A percentile compares a stretch with the other conserved stretches of the same genome.
These are phyloP conservation scores for Chaetops frenatus DNA, from an alignment of 2,113 vertebrate species.

Conservation along the genomic window DNA sequence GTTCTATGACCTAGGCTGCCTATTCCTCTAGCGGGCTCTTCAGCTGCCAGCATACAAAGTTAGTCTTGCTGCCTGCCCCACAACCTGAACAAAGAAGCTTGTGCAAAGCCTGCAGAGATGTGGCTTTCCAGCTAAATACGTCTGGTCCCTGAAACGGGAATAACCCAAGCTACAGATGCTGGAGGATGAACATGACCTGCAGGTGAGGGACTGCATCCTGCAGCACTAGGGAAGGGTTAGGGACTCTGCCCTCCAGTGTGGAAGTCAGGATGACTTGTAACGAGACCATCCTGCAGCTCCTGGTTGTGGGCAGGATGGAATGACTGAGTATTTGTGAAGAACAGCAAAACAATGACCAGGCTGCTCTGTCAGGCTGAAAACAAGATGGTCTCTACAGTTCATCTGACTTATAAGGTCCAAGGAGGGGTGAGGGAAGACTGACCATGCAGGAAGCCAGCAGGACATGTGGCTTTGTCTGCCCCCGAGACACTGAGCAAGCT, in stretches of 20 bases:
- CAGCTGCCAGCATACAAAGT: background rate
- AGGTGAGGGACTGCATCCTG: background rate
- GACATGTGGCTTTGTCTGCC: background rate
- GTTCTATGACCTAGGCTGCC: background rate
- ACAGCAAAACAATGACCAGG: background rate
- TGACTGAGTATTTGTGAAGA: background rate
- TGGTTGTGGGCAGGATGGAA: background rate
- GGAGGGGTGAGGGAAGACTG: background rate
- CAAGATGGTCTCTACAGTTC: rapidly evolving
- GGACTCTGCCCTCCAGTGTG: background rate
- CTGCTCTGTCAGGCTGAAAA: background rate
- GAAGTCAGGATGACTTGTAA: background rate
- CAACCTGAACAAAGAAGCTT: background rate
- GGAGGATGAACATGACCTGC: background rate
- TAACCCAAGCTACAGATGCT: background rate
- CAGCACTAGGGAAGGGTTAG: background rate
- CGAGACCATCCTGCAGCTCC: rapidly evolving
- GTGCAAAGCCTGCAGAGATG: background rate
- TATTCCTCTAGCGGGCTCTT: background rate
- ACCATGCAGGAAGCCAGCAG: background rate
- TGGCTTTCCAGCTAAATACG: background rate
- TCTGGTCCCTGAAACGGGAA: background rate
- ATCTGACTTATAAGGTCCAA: background rate
- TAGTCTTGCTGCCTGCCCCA: background rate
- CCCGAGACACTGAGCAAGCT: background rate